phyloP scores from a whole-genome alignment of 2,888 invertebrate genomes.

The Eristalis intricaria region DNA sequence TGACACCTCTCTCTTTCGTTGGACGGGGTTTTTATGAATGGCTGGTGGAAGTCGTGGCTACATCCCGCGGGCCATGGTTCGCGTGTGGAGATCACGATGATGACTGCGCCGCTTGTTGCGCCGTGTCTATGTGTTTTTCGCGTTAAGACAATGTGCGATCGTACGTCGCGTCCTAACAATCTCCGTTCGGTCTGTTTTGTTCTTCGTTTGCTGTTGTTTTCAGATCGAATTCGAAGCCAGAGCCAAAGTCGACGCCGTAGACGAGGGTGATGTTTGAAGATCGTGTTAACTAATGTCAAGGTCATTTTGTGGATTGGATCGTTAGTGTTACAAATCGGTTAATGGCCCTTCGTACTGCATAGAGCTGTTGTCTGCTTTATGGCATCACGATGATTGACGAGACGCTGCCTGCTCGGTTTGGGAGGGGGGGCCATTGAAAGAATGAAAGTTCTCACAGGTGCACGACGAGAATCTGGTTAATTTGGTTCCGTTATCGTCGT shows the following conservation, averaged over 20 bases:
- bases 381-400: neutral
- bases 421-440: neutral
- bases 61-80: slow-evolving; percentile 38
- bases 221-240: slow-evolving; percentile 6
- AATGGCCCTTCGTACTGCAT: neutral
- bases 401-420: too few relatives aligned
- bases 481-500: too few relatives aligned
- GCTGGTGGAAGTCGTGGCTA: neutral
- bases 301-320: slow-evolving; percentile 13
- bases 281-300: slow-evolving; percentile 54
- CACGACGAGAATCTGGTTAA: neutral
- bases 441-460: neutral
- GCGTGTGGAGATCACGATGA: slow-evolving; percentile 16
- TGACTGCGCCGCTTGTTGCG: neutral
- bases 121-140: slow-evolving; percentile 15
- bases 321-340: slow-evolving; percentile 13
- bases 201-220: neutral
- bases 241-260: too few relatives aligned
- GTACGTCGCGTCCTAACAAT: slow-evolving; percentile 17
- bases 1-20: slow-evolving; percentile 52
- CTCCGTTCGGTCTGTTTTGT: neutral
- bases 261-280: slow-evolving; percentile 16
- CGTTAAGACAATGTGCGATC: slow-evolving; percentile 9
- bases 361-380: neutral
- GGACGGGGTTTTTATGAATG: slow-evolving; percentile 56